phyloP scores from a whole-genome alignment of 1,140 invertebrate genomes.

The Orussus abietinus region DNA sequence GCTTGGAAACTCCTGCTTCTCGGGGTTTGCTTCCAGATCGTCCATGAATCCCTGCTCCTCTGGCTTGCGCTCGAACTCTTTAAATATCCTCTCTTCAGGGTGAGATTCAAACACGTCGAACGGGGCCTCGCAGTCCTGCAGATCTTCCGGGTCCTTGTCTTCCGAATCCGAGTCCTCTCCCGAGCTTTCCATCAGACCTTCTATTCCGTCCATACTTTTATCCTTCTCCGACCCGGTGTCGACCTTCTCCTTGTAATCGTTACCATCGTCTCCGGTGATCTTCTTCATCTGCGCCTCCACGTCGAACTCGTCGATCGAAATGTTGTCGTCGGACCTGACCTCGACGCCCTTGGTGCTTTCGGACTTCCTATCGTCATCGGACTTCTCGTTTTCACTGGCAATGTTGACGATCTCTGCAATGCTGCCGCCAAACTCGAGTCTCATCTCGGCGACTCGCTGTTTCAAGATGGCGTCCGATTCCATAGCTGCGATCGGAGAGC shows the following conservation, averaged over 20 bases:
- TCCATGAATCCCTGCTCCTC: constrained; percentile 8
- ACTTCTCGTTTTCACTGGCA: constrained; percentile 21
- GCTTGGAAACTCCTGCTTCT: too few species aligned
- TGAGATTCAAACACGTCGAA: neutral
- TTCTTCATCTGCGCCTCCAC: constrained; percentile 51
- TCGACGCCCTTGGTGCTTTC: constrained; percentile 7
- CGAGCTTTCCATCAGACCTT: constrained; percentile 49
- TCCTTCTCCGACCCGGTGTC: constrained; percentile 36
- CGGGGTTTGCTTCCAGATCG: too few species aligned
- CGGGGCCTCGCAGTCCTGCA: constrained; percentile 22
- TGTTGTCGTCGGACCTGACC: constrained; percentile 23
- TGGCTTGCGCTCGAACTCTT: constrained; percentile 21
- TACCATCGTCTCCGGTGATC: constrained; percentile 46
- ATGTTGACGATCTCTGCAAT: constrained; percentile 23
- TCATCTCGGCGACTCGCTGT: constrained; percentile 47
- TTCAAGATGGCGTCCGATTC: constrained; percentile 48
- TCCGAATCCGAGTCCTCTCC: constrained; percentile 49
- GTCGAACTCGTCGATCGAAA: constrained; percentile 46
- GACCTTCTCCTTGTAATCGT: constrained; percentile 46
- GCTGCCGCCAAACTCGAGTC: constrained; percentile 45
- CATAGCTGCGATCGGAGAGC: constrained; percentile 38
- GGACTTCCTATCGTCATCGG: constrained; percentile 11
- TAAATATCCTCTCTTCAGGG: constrained; percentile 27
- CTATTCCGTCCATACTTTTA: constrained; percentile 46
- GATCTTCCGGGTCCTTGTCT: constrained; percentile 35